These are phyloP conservation scores for Rapana venosa DNA, from an alignment of 2,888 invertebrate species.

Conservation along the genomic window DNA sequence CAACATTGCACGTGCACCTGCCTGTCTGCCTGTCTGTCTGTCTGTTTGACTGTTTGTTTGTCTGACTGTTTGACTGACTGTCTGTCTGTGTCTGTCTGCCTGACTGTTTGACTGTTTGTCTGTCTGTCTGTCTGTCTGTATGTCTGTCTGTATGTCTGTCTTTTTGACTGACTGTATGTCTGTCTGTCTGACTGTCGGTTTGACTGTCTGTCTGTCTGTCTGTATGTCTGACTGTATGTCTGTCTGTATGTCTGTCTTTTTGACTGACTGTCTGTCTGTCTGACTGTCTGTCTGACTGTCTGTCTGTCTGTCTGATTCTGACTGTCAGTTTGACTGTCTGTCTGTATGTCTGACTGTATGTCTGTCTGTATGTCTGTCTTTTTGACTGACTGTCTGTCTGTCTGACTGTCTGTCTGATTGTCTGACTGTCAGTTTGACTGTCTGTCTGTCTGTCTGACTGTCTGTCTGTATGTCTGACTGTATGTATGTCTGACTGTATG, in stretches of 20 bases:
- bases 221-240: background rate
- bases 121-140: background rate
- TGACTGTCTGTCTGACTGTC: slow-evolving; percentile 32
- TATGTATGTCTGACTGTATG: too few species aligned
- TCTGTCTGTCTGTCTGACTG: too few species aligned
- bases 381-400: too few species aligned
- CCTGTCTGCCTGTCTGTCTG: background rate
- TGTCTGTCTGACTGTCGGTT: slow-evolving; percentile 1
- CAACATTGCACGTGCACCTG: background rate
- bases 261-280: slow-evolving; percentile 29
- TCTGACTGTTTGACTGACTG: slow-evolving; percentile 33
- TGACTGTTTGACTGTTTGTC: background rate
- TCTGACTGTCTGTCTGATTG: too few species aligned
- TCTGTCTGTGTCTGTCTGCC: slow-evolving; percentile 29
- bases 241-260: slow-evolving; percentile 28
- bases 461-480: too few species aligned
- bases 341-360: too few species aligned
- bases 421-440: too few species aligned
- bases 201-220: slow-evolving; percentile 34
- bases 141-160: background rate
- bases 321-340: too few species aligned
- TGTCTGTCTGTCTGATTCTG: slow-evolving; percentile 23
- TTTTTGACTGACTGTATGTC: background rate
- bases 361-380: too few species aligned
- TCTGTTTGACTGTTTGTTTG: slow-evolving; percentile 29